Evolutionary conservation across 2,113 vertebrate species (phyloP).

Genomic region (Hippoglossus stenolepis): DNA sequence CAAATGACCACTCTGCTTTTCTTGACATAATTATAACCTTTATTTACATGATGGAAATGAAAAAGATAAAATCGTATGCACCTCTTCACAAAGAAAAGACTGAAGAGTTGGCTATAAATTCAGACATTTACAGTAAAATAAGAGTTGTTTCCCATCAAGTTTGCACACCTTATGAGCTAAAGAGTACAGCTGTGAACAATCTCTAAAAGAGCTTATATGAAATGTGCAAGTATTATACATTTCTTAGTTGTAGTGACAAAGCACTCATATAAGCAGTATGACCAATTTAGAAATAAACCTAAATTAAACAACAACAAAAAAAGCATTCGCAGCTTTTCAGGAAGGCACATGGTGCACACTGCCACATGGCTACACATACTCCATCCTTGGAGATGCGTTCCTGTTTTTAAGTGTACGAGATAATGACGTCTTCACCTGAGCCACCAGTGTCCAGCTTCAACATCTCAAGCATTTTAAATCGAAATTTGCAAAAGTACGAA

Average conservation of each 20-base stretch:
- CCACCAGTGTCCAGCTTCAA: slow-evolving; percentile 41
- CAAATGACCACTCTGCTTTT: not conserved
- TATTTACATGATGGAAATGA: slow-evolving; percentile 82
- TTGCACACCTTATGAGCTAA: slow-evolving; percentile 69
- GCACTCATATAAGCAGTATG: slow-evolving; percentile 55
- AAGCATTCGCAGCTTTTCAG: slow-evolving; percentile 57
- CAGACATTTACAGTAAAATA: slow-evolving; percentile 68
- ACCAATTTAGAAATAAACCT: slow-evolving; percentile 60
- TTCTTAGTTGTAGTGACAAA: slow-evolving; percentile 64
- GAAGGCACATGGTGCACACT: slow-evolving; percentile 82
- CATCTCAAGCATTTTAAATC: not conserved
- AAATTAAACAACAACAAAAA: slow-evolving; percentile 37
- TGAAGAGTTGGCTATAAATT: slow-evolving; percentile 48
- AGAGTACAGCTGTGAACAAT: slow-evolving; percentile 71
- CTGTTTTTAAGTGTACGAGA: slow-evolving; percentile 39
- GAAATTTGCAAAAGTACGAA: slow-evolving; percentile 28
- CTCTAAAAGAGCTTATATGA: slow-evolving; percentile 69
- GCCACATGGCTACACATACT: slow-evolving; percentile 62
- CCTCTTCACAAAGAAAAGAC: slow-evolving; percentile 60
- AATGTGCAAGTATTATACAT: slow-evolving; percentile 78
- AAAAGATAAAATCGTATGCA: slow-evolving; percentile 60
- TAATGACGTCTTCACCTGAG: slow-evolving; percentile 36
- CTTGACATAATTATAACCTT: slow-evolving; percentile 69
- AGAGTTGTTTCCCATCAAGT: slow-evolving; percentile 54
- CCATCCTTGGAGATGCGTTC: slow-evolving; percentile 53